Percentiles rank a stretch among this genome's conserved stretches.
Evolutionary conservation across 2,797 vertebrate genomes (phyloP).

Genomic region (Euthynnus affinis): DNA sequence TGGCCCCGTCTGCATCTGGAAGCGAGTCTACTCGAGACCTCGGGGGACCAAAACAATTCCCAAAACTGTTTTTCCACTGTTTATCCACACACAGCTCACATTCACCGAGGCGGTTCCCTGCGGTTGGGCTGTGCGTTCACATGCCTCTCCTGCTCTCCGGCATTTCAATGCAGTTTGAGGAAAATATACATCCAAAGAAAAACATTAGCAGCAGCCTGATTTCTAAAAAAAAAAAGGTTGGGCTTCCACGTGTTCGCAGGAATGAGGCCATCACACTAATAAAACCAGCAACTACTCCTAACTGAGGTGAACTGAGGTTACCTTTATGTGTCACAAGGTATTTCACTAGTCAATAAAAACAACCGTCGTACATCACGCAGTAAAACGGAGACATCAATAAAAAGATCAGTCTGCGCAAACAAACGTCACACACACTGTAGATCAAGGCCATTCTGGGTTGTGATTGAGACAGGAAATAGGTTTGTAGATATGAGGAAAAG

Average conservation of each 20-base stretch:
- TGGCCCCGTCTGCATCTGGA: constrained; percentile 22
- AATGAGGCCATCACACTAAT: neutral
- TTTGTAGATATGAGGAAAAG: neutral
- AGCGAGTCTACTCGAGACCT: neutral
- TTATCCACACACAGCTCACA: constrained; percentile 1
- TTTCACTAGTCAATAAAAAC: neutral
- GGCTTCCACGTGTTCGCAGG: no score
- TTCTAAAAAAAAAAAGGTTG: no score
- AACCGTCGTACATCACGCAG: neutral
- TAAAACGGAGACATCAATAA: neutral
- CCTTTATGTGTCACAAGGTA: neutral
- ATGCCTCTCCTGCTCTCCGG: neutral
- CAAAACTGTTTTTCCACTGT: neutral
- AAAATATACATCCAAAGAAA: neutral
- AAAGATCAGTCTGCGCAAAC: neutral
- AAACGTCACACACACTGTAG: neutral
- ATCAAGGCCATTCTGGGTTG: neutral
- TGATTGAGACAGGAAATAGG: neutral
- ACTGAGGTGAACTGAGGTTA: neutral
- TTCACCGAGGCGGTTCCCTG: neutral
- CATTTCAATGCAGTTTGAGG: neutral
- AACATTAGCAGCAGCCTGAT: no score
- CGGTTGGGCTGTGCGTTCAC: neutral
- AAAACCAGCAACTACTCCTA: neutral
- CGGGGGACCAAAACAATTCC: neutral